Conservation (phyloP, 2,888 invertebrate species). For the Spisula subtruncata region DNA sequence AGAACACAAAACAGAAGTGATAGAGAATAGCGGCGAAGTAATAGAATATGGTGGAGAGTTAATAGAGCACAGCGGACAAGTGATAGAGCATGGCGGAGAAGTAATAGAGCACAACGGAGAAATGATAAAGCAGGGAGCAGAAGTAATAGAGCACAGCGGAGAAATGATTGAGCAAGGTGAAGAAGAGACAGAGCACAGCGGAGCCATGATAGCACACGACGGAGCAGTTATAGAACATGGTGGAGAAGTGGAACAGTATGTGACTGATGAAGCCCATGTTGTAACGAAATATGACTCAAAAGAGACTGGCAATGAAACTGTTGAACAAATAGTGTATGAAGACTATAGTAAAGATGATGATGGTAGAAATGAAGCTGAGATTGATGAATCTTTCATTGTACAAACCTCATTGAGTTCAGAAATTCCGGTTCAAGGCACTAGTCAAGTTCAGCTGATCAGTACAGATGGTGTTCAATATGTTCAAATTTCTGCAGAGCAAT, state of each 20-base stretch:
- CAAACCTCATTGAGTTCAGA: background rate
- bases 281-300: background rate
- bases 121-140: background rate
- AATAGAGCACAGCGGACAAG: too few relatives aligned
- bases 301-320: background rate
- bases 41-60: too few relatives aligned
- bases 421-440: background rate
- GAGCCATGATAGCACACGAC: too few relatives aligned
- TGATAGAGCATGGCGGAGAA: background rate
- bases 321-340: background rate
- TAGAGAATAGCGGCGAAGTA: too few relatives aligned
- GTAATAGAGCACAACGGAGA: background rate
- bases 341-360: background rate
- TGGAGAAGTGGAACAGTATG: conserved; percentile 1
- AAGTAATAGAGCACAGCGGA: too few relatives aligned
- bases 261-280: background rate
- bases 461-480: background rate
- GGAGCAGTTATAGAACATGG: too few relatives aligned
- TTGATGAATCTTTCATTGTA: background rate
- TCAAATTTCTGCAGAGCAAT: background rate
- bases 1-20: background rate
- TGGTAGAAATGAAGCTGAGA: background rate
- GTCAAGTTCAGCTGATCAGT: background rate
- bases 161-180: too few relatives aligned
- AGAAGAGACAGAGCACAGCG: too few relatives aligned